Base-by-base conservation (phyloP, 2,888 invertebrate genomes). In the Sericinus montela region DNA sequence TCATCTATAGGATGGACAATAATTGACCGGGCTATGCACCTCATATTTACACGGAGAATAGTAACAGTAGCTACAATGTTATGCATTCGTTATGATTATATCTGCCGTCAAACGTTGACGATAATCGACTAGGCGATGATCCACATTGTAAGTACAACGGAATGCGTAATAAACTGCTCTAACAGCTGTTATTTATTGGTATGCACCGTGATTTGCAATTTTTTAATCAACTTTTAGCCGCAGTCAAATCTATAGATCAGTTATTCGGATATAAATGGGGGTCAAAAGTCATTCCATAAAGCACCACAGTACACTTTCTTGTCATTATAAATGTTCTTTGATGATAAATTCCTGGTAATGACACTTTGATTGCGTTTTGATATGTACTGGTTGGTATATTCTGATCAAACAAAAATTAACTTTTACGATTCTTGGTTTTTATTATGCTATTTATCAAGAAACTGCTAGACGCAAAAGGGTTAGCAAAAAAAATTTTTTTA, bases 341-440 rank as follows among this genome's bases (percentile, higher is more conserved):
- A 75, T 71, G 75, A 75, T 70, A 60, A 70, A 70, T 74, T 69
- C 63, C 49, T 56, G 56, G 62, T 80, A 78, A 80, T 80, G 70
- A 60, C 67, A 71, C 75, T 79, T 71, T 77, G 75, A 83, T 78
- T 65, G 68, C 62, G 57, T 57, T 68, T 73, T 72, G 76, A 79
- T 75, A 71, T 19, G 19, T 74, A 72, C 67, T 72, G 76, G 79
- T 75, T 70, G 2, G 19, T 74, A 72, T 67, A 59, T 67, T 64
- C 67, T 75, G 75, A 80, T 80, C 71, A 77, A 73, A 75, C 69
- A 73, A 69, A n/a, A 72, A 54, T 56, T 60, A 63, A 58, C 54
- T 57, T 19, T 2, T 56, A 55, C 47, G n/a, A n/a, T n/a, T 49
- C 39, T 46, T 30, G 45, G 56, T 48, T 54, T 53, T 58, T 63